phyloP scores from a whole-genome alignment of 2,888 invertebrate genomes.

The Ophion slaviceki region DNA sequence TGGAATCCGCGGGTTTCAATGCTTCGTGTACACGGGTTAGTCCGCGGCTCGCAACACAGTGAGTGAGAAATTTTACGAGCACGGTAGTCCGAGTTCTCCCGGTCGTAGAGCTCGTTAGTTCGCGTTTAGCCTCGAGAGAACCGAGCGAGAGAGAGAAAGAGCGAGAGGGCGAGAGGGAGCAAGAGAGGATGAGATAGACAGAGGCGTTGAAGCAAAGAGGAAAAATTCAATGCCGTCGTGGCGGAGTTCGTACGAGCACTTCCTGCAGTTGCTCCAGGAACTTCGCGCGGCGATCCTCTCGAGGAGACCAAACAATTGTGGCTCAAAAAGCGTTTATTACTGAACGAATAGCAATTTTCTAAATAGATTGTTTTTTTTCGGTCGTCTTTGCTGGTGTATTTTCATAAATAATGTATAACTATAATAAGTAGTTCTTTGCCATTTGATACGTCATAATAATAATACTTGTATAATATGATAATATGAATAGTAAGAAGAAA shows the following conservation, averaged over 20 bases:
- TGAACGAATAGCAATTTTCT: too few species aligned
- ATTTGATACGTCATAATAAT: too few species aligned
- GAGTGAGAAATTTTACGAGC: conserved; percentile 62
- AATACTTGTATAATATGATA: too few species aligned
- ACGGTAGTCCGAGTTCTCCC: conserved; percentile 62
- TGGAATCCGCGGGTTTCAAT: conserved; percentile 30
- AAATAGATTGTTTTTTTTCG: too few species aligned
- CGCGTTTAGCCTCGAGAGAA: conserved; percentile 55
- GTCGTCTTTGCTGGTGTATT: too few species aligned
- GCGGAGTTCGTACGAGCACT: not conserved
- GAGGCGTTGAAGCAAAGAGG: not conserved
- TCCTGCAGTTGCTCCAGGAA: not conserved
- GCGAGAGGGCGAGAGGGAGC: conserved; percentile 40
- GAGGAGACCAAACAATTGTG: too few species aligned
- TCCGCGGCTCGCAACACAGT: conserved; percentile 23
- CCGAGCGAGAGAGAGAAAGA: conserved; percentile 35
- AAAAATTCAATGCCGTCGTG: conserved; percentile 45
- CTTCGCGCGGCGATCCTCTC: too few species aligned
- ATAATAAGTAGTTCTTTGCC: too few species aligned
- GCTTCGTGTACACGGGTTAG: conserved; percentile 19
- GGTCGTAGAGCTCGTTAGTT: conserved; percentile 63
- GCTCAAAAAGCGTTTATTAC: too few species aligned
- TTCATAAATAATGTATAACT: too few species aligned
- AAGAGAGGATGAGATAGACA: conserved; percentile 45
- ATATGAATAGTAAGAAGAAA: not conserved